phyloP scores from a whole-genome alignment of 2,888 invertebrate species.

The Nezara viridula region DNA sequence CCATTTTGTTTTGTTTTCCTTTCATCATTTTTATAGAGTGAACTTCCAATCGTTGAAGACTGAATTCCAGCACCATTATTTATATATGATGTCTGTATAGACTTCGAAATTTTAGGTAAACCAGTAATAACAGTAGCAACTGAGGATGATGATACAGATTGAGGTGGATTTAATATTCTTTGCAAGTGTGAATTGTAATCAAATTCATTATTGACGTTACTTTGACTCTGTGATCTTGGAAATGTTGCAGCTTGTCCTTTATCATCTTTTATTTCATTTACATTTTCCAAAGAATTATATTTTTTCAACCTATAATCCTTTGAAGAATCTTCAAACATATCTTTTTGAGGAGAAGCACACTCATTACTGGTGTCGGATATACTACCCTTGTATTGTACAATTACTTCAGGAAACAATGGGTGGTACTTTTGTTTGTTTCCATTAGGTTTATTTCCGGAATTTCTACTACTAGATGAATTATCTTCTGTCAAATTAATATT shows the following conservation, averaged over 20 bases:
- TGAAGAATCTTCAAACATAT: slow-evolving; percentile 14
- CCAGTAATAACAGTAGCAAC: slow-evolving; percentile 69
- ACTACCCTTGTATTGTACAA: slow-evolving; percentile 55
- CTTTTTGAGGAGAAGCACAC: background rate
- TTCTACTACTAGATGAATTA: background rate
- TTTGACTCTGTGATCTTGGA: slow-evolving; percentile 64
- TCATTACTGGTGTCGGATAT: slow-evolving; percentile 47
- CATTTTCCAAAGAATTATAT: slow-evolving; percentile 63
- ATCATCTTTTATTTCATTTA: slow-evolving; percentile 39
- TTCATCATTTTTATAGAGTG: slow-evolving; percentile 32
- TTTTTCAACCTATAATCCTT: slow-evolving; percentile 55
- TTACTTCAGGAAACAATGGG: slow-evolving; percentile 64
- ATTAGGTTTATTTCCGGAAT: background rate
- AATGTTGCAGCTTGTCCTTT: slow-evolving; percentile 56
- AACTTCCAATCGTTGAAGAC: slow-evolving; percentile 66
- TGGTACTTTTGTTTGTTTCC: slow-evolving; percentile 18
- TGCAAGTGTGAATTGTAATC: slow-evolving; percentile 17
- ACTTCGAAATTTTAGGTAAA: slow-evolving; percentile 67
- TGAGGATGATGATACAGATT: slow-evolving; percentile 68
- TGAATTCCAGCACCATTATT: slow-evolving; percentile 69
- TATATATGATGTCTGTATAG: slow-evolving; percentile 64
- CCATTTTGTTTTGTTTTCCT: background rate
- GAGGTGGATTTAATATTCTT: slow-evolving; percentile 53
- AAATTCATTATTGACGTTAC: slow-evolving; percentile 56
- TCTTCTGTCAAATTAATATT: slow-evolving; percentile 7